phyloP scores from a whole-genome alignment of 2,113 vertebrate genomes.

The Hypocryptadius cinnamomeus region DNA sequence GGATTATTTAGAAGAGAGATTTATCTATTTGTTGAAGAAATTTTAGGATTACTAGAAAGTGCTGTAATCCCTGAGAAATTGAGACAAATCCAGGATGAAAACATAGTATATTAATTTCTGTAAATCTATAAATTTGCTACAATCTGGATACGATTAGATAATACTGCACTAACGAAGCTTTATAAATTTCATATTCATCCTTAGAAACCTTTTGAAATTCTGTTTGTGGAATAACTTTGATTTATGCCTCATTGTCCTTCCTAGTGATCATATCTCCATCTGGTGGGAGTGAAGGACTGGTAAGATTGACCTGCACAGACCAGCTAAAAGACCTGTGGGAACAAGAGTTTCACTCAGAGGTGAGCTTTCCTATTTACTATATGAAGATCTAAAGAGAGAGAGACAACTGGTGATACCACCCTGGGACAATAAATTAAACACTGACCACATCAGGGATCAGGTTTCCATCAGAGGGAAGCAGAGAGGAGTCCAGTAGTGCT shows the following conservation, averaged over 20 bases:
- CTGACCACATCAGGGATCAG: not conserved
- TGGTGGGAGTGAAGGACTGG: not conserved
- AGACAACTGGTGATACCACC: not conserved
- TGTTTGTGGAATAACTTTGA: not conserved
- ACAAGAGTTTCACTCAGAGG: not conserved
- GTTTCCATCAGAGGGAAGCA: not conserved
- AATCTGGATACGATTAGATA: not conserved
- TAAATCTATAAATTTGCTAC: not conserved
- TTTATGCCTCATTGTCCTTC: not conserved
- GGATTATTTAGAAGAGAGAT: not conserved
- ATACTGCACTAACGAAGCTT: not conserved
- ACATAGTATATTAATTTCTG: not conserved
- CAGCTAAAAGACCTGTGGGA: not conserved
- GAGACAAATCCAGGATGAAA: not conserved
- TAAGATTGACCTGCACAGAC: not conserved
- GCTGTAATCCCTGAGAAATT: not conserved
- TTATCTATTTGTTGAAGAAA: not conserved
- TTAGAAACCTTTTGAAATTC: not conserved
- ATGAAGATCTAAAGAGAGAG: not conserved
- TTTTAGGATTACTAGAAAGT: not conserved
- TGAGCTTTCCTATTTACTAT: not conserved
- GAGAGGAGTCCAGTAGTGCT: not conserved
- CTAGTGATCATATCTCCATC: constrained; percentile 7
- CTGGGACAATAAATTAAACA: not conserved
- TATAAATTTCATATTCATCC: not conserved